Percentiles rank a stretch among this genome's conserved stretches.
phyloP scores from a whole-genome alignment of 2,113 vertebrate genomes.

The Pituophis catenifer region DNA sequence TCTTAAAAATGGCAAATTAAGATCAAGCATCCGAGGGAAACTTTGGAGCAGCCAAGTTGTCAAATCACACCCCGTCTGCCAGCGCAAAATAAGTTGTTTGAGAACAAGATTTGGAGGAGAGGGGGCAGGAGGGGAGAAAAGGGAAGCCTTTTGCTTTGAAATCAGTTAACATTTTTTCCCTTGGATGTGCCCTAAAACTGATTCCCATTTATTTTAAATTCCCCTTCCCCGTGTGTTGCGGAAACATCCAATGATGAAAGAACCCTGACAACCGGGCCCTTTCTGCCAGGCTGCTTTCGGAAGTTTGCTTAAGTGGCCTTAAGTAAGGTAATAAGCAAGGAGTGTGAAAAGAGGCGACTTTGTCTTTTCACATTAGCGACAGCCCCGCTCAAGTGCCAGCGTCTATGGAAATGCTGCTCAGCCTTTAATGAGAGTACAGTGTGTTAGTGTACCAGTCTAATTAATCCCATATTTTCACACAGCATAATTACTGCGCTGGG shows the following conservation, averaged over 20 bases:
- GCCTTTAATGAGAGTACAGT: slow-evolving; percentile 86
- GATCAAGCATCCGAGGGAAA: not conserved
- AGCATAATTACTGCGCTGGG: slow-evolving; percentile 83
- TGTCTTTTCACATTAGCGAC: slow-evolving; percentile 85
- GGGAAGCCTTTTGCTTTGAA: slow-evolving; percentile 10
- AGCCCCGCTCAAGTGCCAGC: slow-evolving; percentile 78
- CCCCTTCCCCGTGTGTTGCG: not conserved
- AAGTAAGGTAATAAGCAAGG: slow-evolving; percentile 86
- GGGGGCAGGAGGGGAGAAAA: not conserved
- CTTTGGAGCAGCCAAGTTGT: not conserved
- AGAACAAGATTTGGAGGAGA: not conserved
- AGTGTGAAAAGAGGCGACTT: slow-evolving; percentile 82
- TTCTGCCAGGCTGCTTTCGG: slow-evolving; percentile 73
- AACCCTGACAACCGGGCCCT: slow-evolving; percentile 61
- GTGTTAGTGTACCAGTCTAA: slow-evolving; percentile 86
- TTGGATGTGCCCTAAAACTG: not conserved
- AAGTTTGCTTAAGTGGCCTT: slow-evolving; percentile 83
- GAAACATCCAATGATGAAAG: slow-evolving; percentile 70
- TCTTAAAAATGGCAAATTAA: slow-evolving; percentile 13
- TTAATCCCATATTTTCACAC: slow-evolving; percentile 92
- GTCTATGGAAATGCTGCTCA: slow-evolving; percentile 79
- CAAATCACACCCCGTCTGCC: not conserved
- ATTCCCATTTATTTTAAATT: slow-evolving; percentile 39
- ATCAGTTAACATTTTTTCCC: not conserved
- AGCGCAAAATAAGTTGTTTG: not conserved